Conservation (phyloP, 2,888 invertebrate species). For the Heliconius sara region DNA sequence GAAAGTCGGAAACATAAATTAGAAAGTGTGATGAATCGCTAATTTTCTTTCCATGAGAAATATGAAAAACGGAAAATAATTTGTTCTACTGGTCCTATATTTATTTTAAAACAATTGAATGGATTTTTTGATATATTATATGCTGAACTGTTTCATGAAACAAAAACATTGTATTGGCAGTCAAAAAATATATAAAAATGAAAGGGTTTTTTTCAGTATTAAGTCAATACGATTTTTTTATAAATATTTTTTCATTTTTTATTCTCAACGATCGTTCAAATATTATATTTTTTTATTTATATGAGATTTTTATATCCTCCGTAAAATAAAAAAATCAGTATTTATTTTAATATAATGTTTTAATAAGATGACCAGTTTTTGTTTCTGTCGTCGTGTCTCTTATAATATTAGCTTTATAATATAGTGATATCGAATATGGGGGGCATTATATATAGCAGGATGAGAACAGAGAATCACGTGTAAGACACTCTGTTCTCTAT, state of each 20-base stretch:
- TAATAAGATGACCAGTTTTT: too few species aligned
- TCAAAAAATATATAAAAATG: neutral
- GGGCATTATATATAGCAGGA: too few species aligned
- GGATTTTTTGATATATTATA: neutral
- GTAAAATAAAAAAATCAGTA: too few species aligned
- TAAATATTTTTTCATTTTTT: too few species aligned
- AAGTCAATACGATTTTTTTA: too few species aligned
- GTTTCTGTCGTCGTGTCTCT: too few species aligned
- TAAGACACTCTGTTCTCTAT: neutral
- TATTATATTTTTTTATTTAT: too few species aligned
- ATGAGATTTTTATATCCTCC: too few species aligned
- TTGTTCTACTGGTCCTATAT: neutral
- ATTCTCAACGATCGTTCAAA: too few species aligned
- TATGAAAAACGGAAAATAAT: neutral
- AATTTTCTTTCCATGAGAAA: neutral
- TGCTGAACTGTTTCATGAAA: neutral
- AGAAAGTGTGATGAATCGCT: neutral
- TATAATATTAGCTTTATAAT: neutral
- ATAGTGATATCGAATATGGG: neutral
- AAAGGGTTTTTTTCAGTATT: too few species aligned
- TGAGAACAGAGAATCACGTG: too few species aligned
- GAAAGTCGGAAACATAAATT: neutral
- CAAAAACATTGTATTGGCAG: neutral
- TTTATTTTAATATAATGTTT: too few species aligned
- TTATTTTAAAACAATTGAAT: neutral